Base-by-base conservation (phyloP, 1,140 invertebrate species). In the Drosophila ironensis region DNA sequence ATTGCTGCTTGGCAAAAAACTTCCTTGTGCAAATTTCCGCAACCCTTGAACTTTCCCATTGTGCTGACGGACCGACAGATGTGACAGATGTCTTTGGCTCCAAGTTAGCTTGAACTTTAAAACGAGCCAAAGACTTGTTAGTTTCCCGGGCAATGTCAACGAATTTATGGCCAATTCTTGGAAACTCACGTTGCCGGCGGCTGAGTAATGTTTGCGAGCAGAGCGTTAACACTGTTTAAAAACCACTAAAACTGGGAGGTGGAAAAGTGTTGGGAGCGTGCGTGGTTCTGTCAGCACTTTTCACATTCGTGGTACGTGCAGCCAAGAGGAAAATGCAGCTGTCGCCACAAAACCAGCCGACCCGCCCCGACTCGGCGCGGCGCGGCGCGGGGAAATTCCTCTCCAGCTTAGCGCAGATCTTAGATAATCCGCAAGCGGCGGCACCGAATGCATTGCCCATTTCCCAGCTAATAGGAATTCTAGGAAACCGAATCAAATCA, bases 391-490 rank as follows among this genome's bases (percentile, higher is more conserved):
- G 40, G 11, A 24, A 63, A 63, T 70, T 48, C 40, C 59, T 46
- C 68, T 68, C 66, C 64, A 48, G 52, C 66, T 70, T 50, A 70
- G 52, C 42, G 28, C 61, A 68, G 61, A 70, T 71, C 68, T 61
- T 71, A 72, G 68, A 70, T 71, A 53, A 71, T 52, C 54, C 67
- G 37, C 51, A 47, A 61, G 53, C 40, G n/a, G n/a, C n/a, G n/a
- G n/a, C 14, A 4, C 44, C 44, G 41, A 44, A 56, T 68, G 30
- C 40, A 37, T 61, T 67, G 28, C 44, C 66, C 52, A 70, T 59
- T 51, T 60, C 64, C 45, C 52, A 51, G 66, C 40, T 71, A 69
- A 72, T 71, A 71, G 68, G 61, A 71, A 71, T 71, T 72, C 67
- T 28, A 44, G 16, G 68, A 72, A 72, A 71, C 64, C 45, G 30